phyloP scores from a whole-genome alignment of 2,797 vertebrate species.

The Bufotes viridis region DNA sequence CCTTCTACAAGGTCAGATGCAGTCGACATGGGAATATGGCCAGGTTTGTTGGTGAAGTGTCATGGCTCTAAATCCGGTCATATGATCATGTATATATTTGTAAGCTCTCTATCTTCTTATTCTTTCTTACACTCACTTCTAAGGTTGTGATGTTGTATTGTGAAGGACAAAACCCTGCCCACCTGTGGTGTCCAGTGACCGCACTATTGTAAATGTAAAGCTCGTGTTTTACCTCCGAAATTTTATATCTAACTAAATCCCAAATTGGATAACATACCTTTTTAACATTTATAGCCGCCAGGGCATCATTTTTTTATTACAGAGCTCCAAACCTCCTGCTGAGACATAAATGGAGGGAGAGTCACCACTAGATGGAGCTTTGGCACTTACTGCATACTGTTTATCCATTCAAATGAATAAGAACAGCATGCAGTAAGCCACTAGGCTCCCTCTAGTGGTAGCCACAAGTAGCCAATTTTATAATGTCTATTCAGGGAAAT shows the following conservation, averaged over 20 bases:
- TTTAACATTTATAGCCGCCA: neutral
- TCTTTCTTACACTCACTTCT: neutral
- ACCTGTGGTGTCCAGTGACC: too few relatives aligned
- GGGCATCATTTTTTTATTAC: neutral
- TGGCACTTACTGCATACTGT: neutral
- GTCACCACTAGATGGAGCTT: neutral
- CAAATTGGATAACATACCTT: neutral
- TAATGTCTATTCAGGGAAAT: neutral
- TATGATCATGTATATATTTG: neutral
- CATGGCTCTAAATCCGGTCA: neutral
- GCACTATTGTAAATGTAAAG: too few relatives aligned
- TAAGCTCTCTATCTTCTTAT: neutral
- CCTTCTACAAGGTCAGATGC: neutral
- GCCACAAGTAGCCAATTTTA: neutral
- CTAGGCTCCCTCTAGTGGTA: neutral
- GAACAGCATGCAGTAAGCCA: neutral
- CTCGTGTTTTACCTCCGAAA: too few relatives aligned
- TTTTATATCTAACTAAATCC: neutral
- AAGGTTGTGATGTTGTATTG: neutral
- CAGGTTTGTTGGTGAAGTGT: slow-evolving; percentile 18
- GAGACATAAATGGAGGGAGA: neutral
- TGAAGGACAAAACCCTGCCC: too few relatives aligned
- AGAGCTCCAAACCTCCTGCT: neutral
- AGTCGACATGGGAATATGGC: neutral
- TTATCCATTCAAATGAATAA: neutral